Evolutionary conservation across 2,888 invertebrate species (phyloP), one percentile per base, ranked within the genome.

Genomic region (Auanema sp.): DNA sequence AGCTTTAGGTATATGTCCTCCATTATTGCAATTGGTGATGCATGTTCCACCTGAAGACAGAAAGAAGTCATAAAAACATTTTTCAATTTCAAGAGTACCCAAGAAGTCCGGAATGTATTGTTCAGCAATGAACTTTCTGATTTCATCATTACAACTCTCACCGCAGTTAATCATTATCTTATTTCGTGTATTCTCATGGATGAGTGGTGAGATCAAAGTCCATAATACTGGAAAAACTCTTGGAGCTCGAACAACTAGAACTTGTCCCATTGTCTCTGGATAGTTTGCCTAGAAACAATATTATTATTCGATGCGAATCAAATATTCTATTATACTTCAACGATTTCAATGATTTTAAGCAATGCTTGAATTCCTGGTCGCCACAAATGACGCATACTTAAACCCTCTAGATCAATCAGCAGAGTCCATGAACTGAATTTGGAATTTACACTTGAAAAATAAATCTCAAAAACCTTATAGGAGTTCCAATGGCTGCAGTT

Each of bases 371-470:
- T 90, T 24, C 94, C 94, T 0, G 94, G 94, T 72, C 93, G 87
- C 94, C 94, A 95, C 66, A 95, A 87, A 86, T 95, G 94, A 2
- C 94, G 88, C 93, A 95, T 93, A 85, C 92, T 93, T 58, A 95
- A 88, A 0, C 93, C 93, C 84, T 95, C 94, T 78, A 95, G 87
- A 87, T 95, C 94, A 40, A 95, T 91, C 62, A 95, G 87, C 75
- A 93, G 87, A 66, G 92, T 90, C 92, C 94, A 95, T 55, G 91
- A 90, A 56, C 91, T 90, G 75, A 66, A 76, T 63, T 58, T 18
- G 12, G 11, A 50, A 10, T 58, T 50, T 58, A 3, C 33, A 33
- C 33, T 33, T 33, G 33, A 33, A 33, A n/a, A 33, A 33, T 33
- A 33, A 33, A 3, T 33, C 33, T 33, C 33, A 33, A 33, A 33